phyloP scores from a whole-genome alignment of 2,797 vertebrate species.

The Florisuga fusca region DNA sequence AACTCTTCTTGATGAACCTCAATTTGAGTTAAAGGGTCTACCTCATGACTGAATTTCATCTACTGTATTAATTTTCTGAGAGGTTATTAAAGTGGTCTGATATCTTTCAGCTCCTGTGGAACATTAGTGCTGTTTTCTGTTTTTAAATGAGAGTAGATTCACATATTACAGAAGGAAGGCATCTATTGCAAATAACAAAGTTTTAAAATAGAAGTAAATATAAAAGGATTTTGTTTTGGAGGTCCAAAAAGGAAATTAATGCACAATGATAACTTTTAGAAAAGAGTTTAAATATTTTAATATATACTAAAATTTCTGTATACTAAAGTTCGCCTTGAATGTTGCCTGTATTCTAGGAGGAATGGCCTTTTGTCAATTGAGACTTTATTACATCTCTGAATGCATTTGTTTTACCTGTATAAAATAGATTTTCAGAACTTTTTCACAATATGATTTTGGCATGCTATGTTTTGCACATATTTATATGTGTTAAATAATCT shows the following conservation, averaged over 20 bases:
- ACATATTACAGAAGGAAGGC: not conserved
- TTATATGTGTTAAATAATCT: slow-evolving; percentile 47
- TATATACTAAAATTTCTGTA: not conserved
- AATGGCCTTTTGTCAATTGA: not conserved
- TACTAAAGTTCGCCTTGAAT: not conserved
- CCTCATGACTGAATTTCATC: not conserved
- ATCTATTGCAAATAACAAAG: not conserved
- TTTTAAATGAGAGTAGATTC: not conserved
- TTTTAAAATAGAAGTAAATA: not conserved
- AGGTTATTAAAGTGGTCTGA: not conserved
- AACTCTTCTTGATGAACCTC: not conserved
- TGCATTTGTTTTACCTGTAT: not conserved
- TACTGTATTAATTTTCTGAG: not conserved
- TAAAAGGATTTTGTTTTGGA: not conserved
- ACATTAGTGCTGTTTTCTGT: not conserved
- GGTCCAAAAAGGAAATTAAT: not conserved
- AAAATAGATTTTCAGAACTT: not conserved
- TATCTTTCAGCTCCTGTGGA: not conserved
- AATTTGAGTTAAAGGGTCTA: not conserved
- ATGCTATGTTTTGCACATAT: not conserved
- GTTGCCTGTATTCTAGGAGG: not conserved
- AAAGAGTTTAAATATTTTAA: not conserved
- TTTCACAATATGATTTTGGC: not conserved
- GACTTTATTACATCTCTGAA: not conserved
- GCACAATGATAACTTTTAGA: not conserved